Conservation (phyloP, 2,888 invertebrate genomes). For the Noctua pronuba region DNA sequence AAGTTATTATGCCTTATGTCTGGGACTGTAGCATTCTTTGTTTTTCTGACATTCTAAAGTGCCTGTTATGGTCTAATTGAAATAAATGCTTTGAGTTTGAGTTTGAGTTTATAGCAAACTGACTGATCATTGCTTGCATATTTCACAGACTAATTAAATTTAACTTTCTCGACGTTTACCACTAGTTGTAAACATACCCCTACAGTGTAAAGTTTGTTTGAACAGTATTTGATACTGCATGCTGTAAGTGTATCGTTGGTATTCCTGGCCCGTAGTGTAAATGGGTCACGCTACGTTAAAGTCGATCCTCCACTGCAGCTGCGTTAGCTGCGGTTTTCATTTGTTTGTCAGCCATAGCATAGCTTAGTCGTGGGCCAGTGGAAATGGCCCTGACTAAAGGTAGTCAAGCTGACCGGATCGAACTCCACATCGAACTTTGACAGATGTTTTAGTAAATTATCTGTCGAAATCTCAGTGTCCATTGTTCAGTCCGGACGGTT, state of each 20-base stretch:
- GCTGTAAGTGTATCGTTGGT: slow-evolving; percentile 45
- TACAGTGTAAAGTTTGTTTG: slow-evolving; percentile 26
- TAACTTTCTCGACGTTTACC: neutral
- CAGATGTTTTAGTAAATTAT: neutral
- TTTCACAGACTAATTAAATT: neutral
- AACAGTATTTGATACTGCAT: slow-evolving; percentile 35
- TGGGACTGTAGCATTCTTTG: too few species aligned
- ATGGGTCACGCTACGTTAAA: slow-evolving; percentile 19
- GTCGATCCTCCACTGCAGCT: neutral
- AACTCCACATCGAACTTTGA: neutral
- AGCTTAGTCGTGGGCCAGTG: neutral
- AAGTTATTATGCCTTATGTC: too few species aligned
- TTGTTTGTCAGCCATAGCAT: neutral
- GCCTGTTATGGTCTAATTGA: too few species aligned
- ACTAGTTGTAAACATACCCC: neutral
- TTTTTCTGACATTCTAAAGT: too few species aligned
- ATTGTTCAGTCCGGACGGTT: neutral
- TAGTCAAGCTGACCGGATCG: neutral
- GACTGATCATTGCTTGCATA: neutral
- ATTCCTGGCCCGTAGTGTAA: slow-evolving; percentile 35
- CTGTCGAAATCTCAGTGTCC: neutral
- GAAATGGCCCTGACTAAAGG: neutral
- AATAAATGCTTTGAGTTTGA: too few species aligned
- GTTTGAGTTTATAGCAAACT: too few species aligned
- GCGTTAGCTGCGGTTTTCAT: neutral